Conservation (phyloP, 2,888 invertebrate genomes). For the Tipula lateralis region DNA sequence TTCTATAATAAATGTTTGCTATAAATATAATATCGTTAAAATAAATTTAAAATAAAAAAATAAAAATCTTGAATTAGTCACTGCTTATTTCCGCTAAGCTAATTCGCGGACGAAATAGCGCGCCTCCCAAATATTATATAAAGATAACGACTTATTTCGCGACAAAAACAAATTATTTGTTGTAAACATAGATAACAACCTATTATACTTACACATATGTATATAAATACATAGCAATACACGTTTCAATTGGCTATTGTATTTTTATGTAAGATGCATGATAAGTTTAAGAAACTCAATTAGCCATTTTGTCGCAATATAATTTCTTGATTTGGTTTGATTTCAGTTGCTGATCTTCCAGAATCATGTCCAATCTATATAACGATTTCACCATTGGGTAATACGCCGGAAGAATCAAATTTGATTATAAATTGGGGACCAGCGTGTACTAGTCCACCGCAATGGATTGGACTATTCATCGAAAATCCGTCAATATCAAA, state of each 20-base stretch:
- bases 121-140: too few species aligned
- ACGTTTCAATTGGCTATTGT: background rate
- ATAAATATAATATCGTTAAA: too few species aligned
- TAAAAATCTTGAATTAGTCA: too few species aligned
- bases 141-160: too few species aligned
- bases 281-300: background rate
- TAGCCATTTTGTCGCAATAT: background rate
- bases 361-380: conserved; percentile 43
- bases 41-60: too few species aligned
- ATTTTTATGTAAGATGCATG: background rate
- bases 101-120: too few species aligned
- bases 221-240: too few species aligned
- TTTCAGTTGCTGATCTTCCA: background rate
- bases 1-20: too few species aligned
- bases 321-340: background rate
- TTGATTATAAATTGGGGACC: conserved; percentile 47
- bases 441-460: conserved; percentile 42
- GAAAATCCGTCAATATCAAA: conserved; percentile 45
- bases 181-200: background rate
- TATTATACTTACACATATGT: background rate
- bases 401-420: conserved; percentile 40
- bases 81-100: too few species aligned
- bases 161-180: background rate
- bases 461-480: conserved; percentile 46
- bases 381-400: conserved; percentile 43